These are phyloP conservation scores for Neoscelio sp. DNA, from an alignment of 2,888 invertebrate species.

Conservation along the genomic window DNA sequence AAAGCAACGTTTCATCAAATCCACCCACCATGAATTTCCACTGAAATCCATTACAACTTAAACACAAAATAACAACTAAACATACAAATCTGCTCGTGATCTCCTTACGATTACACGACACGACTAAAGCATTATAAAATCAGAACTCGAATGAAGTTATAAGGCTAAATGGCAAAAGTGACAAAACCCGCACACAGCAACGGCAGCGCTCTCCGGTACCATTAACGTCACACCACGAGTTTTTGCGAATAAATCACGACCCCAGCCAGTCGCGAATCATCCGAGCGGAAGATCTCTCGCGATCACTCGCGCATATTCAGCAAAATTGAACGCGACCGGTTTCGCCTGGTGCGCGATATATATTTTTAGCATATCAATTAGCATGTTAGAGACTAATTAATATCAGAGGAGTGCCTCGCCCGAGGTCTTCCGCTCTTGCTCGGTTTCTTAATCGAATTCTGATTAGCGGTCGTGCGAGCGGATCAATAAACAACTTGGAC, in stretches of 20 bases:
- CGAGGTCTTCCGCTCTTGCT: conserved; percentile 35
- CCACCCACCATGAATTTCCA: too few species aligned
- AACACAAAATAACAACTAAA: too few species aligned
- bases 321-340: conserved; percentile 52
- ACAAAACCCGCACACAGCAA: conserved; percentile 26
- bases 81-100: conserved; percentile 34
- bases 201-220: conserved; percentile 14
- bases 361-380: conserved; percentile 53
- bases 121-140: conserved; percentile 37
- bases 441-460: conserved; percentile 32
- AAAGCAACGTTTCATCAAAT: too few species aligned
- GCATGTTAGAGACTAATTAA: conserved; percentile 25
- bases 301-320: conserved; percentile 47
- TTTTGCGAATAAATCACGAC: conserved; percentile 52
- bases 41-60: too few species aligned
- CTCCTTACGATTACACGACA: conserved; percentile 30
- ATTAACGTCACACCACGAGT: conserved; percentile 46
- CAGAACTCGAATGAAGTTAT: conserved; percentile 45
- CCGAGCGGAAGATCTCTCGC: conserved; percentile 43
- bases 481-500: conserved; percentile 22
- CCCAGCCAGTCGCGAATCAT: conserved; percentile 41
- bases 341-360: conserved; percentile 14
- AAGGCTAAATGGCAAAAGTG: conserved; percentile 27
- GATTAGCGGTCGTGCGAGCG: conserved; percentile 18
- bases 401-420: conserved; percentile 18